Conservation (phyloP, 2,888 invertebrate genomes). For the Clepsis dumicolana region DNA sequence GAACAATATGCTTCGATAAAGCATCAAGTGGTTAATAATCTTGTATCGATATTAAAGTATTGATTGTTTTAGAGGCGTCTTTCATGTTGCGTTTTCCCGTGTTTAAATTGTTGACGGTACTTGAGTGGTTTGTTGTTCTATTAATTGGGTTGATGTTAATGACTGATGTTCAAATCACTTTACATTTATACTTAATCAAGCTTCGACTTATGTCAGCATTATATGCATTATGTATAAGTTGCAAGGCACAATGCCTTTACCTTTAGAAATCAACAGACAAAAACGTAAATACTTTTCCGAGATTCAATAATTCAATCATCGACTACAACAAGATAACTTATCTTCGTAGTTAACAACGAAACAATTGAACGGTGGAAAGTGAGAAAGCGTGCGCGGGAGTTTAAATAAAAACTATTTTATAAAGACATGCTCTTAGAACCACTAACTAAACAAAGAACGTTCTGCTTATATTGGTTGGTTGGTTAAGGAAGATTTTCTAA, state of each 20-base stretch:
- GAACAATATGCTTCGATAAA: constrained; percentile 4
- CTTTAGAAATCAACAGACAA: neutral
- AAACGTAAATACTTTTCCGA: neutral
- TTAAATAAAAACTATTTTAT: constrained; percentile 48
- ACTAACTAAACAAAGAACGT: constrained; percentile 25
- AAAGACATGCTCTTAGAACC: constrained; percentile 46
- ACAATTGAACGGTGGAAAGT: constrained; percentile 83
- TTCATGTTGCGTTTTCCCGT: constrained; percentile 12
- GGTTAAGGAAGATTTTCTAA: constrained; percentile 40
- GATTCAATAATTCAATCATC: constrained; percentile 17
- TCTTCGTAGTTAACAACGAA: constrained; percentile 50
- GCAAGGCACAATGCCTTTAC: neutral
- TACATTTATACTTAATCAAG: no score
- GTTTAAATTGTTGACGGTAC: neutral
- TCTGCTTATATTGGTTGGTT: constrained; percentile 44
- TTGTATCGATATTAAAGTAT: neutral
- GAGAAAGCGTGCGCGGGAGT: constrained; percentile 74
- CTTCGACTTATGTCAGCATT: no score
- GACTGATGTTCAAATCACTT: neutral
- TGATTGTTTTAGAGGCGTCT: neutral
- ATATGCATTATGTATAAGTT: no score
- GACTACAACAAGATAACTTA: constrained; percentile 15
- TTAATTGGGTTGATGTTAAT: neutral
- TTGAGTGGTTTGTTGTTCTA: constrained; percentile 9
- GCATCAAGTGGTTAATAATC: constrained; percentile 10